Conservation (phyloP, 2,113 vertebrate genomes). For the Ammodytes dubius region DNA sequence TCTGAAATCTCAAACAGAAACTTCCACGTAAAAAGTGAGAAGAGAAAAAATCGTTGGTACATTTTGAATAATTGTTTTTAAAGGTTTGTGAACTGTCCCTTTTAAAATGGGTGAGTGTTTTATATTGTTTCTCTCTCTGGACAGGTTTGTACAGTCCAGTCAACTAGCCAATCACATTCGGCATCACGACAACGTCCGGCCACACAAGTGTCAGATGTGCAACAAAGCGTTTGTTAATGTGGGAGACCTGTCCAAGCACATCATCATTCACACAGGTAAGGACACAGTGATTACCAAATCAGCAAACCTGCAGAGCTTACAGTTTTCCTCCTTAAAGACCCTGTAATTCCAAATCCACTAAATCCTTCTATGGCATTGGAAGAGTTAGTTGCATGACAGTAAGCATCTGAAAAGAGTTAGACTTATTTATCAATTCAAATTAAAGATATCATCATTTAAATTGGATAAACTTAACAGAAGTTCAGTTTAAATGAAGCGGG, state of each 20-base stretch:
- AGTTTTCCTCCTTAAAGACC: not conserved
- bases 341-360: no score
- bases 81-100: no score
- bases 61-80: not conserved
- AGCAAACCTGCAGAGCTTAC: not conserved
- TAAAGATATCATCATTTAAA: no score
- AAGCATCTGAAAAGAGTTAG: no score
- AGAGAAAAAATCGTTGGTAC: not conserved
- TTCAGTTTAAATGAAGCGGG: no score
- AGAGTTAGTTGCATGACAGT: no score
- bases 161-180: slow-evolving; percentile 99
- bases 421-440: no score
- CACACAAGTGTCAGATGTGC: slow-evolving; percentile 96
- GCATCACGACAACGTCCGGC: slow-evolving; percentile 98
- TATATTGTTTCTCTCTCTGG: slow-evolving; percentile 12
- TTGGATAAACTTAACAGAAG: no score
- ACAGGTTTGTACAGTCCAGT: slow-evolving; percentile 97
- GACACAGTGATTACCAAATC: not conserved
- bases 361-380: no score
- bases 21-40: not conserved
- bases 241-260: slow-evolving; percentile 97
- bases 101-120: not conserved
- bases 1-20: not conserved
- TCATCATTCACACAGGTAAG: slow-evolving; percentile 97
- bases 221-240: slow-evolving; percentile 98